Conservation (phyloP, 2,797 vertebrate species). For the Eremophila alpestris region DNA sequence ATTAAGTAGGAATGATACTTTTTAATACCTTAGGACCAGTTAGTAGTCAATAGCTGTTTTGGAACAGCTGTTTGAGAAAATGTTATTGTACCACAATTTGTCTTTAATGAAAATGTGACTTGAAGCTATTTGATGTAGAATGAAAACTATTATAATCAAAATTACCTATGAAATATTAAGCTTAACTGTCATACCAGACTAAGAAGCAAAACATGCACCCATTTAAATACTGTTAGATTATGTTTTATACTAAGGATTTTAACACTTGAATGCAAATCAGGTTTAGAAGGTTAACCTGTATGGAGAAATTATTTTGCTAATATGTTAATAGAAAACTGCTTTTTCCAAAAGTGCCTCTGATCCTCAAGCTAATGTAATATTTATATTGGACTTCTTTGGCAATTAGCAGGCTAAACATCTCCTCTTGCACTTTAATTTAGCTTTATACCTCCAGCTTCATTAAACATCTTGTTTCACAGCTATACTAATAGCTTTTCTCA, state of each 20-base stretch:
- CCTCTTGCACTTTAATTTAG: slow-evolving; percentile 31
- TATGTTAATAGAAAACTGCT: slow-evolving; percentile 9
- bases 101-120: not conserved
- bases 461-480: slow-evolving; percentile 47
- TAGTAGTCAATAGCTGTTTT: not conserved
- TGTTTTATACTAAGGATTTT: not conserved
- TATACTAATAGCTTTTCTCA: slow-evolving; percentile 37
- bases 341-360: not conserved
- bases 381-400: slow-evolving; percentile 24
- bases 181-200: not conserved
- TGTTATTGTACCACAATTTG: not conserved
- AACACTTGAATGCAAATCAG: slow-evolving; percentile 7
- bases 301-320: slow-evolving; percentile 15
- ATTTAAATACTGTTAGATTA: slow-evolving; percentile 22
- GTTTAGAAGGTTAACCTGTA: slow-evolving; percentile 5
- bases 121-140: not conserved
- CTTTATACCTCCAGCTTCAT: slow-evolving; percentile 40
- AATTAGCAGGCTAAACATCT: slow-evolving; percentile 39
- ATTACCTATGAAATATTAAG: slow-evolving; percentile 11
- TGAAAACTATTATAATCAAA: not conserved
- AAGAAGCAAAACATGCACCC: slow-evolving; percentile 17
- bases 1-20: not conserved
- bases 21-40: not conserved
- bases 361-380: slow-evolving; percentile 26
- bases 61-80: not conserved